phyloP scores from a whole-genome alignment of 2,888 invertebrate genomes.

The Andrena camellia region DNA sequence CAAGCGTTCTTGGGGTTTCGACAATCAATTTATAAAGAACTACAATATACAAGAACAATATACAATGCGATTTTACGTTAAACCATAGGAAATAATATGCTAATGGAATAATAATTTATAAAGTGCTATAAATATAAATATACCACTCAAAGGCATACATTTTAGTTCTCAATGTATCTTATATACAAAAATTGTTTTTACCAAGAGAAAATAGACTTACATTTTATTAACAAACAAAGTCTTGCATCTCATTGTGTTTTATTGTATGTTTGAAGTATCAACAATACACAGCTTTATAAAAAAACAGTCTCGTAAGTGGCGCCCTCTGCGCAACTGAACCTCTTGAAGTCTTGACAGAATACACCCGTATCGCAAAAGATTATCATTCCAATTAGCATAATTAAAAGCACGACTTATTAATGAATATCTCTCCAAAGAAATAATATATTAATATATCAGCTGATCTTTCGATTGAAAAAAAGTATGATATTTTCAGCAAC shows the following conservation, averaged over 20 bases:
- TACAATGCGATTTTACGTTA: not conserved
- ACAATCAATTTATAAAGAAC: not conserved
- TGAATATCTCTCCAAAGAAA: not conserved
- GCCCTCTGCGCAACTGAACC: constrained; percentile 11
- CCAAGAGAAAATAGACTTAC: not conserved
- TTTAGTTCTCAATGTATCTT: not conserved
- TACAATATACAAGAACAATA: too few species aligned
- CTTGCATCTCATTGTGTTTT: not conserved
- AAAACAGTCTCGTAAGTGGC: constrained; percentile 8
- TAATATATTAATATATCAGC: not conserved
- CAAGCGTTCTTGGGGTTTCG: not conserved
- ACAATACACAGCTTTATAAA: not conserved
- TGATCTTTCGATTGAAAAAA: not conserved
- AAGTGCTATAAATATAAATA: not conserved
- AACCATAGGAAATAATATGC: not conserved
- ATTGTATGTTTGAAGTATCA: not conserved
- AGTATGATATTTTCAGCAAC: constrained; percentile 1
- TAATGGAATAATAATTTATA: constrained; percentile 2
- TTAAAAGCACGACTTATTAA: not conserved
- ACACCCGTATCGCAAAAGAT: constrained; percentile 3
- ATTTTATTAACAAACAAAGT: not conserved
- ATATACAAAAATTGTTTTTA: not conserved
- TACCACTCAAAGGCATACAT: not conserved
- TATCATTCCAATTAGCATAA: not conserved
- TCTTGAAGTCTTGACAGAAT: constrained; percentile 16